A percentile compares a stretch with the other conserved stretches of the same genome.
These are phyloP conservation scores for Magallana nippona DNA, from an alignment of 2,888 invertebrate species.

Conservation along the genomic window DNA sequence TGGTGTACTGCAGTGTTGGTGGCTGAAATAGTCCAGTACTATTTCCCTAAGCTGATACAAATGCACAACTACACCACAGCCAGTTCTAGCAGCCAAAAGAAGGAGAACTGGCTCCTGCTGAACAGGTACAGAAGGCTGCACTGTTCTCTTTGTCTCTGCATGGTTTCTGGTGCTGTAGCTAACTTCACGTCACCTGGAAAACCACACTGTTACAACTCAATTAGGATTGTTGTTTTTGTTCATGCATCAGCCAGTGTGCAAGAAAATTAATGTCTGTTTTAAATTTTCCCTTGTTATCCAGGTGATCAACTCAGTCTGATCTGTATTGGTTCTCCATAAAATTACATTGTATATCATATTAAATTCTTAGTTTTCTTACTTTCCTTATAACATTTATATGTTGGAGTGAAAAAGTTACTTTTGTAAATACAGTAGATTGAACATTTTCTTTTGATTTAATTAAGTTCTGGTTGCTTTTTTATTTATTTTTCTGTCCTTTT, in stretches of 20 bases:
- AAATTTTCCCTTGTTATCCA: not conserved
- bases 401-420: too few species aligned
- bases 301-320: not conserved
- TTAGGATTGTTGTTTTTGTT: not conserved
- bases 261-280: too few species aligned
- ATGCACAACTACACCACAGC: constrained; percentile 77
- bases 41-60: constrained; percentile 76
- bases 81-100: constrained; percentile 76
- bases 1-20: constrained; percentile 75
- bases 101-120: constrained; percentile 79
- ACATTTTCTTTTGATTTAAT: too few species aligned
- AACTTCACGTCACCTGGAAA: constrained; percentile 12
- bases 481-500: too few species aligned
- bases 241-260: too few species aligned
- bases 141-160: not conserved
- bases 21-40: constrained; percentile 78
- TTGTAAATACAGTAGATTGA: too few species aligned
- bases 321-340: too few species aligned
- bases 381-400: too few species aligned
- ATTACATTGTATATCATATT: too few species aligned
- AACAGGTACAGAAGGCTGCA: constrained; percentile 73
- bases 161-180: constrained; percentile 38
- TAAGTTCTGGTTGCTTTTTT: too few species aligned
- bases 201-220: not conserved
- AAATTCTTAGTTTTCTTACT: too few species aligned